phyloP scores from a whole-genome alignment of 2,113 vertebrate genomes.

The Ciconia maguari region DNA sequence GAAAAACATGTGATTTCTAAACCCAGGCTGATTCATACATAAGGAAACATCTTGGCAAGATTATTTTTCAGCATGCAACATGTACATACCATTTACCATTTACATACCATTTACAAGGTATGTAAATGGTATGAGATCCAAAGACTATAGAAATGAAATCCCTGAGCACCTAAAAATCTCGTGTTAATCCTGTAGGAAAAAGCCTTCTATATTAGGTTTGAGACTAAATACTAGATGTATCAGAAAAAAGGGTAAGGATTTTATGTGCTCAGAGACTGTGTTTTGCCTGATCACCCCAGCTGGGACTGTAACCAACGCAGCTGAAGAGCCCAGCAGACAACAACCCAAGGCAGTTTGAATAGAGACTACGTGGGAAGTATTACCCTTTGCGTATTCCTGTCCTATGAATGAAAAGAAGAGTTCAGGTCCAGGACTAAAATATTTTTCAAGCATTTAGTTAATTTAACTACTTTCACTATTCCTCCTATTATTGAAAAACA shows the following conservation, averaged over 20 bases:
- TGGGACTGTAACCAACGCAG: background rate
- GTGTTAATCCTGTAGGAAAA: background rate
- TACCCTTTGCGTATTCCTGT: background rate
- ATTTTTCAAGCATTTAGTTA: background rate
- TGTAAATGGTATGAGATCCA: background rate
- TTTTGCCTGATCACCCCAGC: background rate
- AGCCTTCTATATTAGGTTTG: background rate
- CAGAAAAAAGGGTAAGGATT: background rate
- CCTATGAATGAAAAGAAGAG: background rate
- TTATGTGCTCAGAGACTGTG: background rate
- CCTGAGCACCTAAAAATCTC: background rate
- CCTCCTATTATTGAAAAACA: background rate
- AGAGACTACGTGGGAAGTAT: background rate
- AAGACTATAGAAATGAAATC: background rate
- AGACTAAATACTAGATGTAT: background rate
- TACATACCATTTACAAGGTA: background rate
- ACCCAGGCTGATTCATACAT: background rate
- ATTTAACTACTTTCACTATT: background rate
- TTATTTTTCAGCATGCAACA: background rate
- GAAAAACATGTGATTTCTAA: background rate
- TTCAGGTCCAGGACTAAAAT: background rate
- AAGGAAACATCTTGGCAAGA: background rate
- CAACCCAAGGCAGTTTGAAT: background rate
- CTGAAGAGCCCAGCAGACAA: background rate
- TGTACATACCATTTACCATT: too few relatives aligned